These are phyloP conservation scores for Neodiprion fabricii DNA, from an alignment of 1,140 invertebrate species.

Conservation along the genomic window DNA sequence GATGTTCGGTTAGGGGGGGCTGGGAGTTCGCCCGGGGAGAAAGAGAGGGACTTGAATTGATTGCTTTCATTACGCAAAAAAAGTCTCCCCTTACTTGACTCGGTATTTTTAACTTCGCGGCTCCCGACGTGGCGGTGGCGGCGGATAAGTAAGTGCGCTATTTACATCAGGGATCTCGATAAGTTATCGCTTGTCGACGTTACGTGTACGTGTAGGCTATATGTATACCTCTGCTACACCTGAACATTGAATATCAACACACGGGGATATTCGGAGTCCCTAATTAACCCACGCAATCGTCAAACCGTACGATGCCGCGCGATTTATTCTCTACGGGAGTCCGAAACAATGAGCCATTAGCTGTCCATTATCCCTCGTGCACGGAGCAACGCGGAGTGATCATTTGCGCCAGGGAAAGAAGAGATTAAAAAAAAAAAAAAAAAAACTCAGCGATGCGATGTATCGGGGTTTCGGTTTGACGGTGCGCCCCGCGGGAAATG, in stretches of 20 bases:
- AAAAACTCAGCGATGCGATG: neutral
- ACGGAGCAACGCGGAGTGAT: no score
- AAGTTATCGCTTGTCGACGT: constrained; percentile 49
- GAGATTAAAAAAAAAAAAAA: neutral
- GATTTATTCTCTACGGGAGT: no score
- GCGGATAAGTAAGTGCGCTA: constrained; percentile 59
- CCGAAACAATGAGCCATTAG: no score
- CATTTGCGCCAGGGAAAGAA: neutral
- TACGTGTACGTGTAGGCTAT: no score
- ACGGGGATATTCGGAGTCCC: no score
- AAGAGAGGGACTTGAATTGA: constrained; percentile 41
- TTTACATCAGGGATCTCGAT: constrained; percentile 58
- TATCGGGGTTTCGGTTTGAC: neutral
- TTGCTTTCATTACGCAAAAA: constrained; percentile 63
- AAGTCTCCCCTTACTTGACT: constrained; percentile 36
- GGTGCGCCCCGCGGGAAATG: constrained; percentile 49
- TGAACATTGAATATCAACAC: no score
- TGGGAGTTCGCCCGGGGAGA: constrained; percentile 30
- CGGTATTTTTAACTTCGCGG: constrained; percentile 55
- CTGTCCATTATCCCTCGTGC: no score
- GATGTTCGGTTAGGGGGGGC: constrained; percentile 15
- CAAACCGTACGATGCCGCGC: no score
- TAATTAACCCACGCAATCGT: no score
- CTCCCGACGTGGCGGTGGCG: constrained; percentile 41
- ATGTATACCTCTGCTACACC: no score